Evolutionary conservation across 2,113 vertebrate species (phyloP), one percentile per base, ranked within the genome.

Genomic region (Andinoacara biseriatus): DNA sequence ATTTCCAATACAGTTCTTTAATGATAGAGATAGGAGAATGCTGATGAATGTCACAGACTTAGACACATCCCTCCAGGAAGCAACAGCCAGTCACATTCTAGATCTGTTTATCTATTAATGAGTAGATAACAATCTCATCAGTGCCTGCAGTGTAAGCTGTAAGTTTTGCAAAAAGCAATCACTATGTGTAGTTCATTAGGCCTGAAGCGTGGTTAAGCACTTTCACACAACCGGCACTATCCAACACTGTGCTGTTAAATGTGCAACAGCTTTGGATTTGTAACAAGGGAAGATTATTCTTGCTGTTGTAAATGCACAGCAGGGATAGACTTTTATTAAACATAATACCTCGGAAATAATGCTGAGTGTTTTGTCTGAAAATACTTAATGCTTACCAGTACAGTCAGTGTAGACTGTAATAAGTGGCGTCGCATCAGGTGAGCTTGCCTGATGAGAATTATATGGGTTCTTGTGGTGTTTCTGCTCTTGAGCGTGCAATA

Each of bases 51-150:
- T 81, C 31, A 56, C 58, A 57, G 84, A 72, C 56, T 62, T 57
- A 77, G 79, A 85, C 85, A 82, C 58, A 49, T 83, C 60, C 86
- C 84, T 87, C 60, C 77, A 83, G 89, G 86, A 87, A 74, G 84
- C 58, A 35, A 17, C 54, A 60, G 76, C 92, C 93, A 94, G 90
- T 93, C 85, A 83, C 5, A 1, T 86, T 67, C 76, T 72, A 88
- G 79, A 90, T 91, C 84, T 84, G 65, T 88, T 89, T 62, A 90
- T 92, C 82, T 88, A 91, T 90, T 92, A 91, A 90, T 92, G 87
- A 93, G 83, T 33, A 84, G 86, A 89, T 87, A 89, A 84, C 74
- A 83, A 80, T 89, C 77, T 80, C 52, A 59, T 52, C 76, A 67
- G 69, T 8, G 80, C 83, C 85, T 75, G 78, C 85, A 80, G 92